A percentile compares a stretch with the other conserved stretches of the same genome.
Evolutionary conservation across 1,140 invertebrate genomes (phyloP).

Genomic region (Sinella curviseta): DNA sequence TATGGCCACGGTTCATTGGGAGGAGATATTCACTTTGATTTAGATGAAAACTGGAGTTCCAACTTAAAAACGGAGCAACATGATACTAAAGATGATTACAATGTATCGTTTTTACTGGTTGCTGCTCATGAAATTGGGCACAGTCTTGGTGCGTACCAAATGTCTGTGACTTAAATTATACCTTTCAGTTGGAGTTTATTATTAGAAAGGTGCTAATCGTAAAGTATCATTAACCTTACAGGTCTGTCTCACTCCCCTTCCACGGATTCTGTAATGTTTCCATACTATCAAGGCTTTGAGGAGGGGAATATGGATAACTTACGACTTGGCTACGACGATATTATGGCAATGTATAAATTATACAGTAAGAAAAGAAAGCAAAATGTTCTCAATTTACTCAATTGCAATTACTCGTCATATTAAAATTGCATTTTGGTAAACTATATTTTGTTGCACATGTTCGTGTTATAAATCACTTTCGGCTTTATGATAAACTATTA

Average conservation of each 20-base stretch:
- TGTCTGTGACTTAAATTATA: no score
- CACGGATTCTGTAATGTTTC: slow-evolving; percentile 84
- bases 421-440: no score
- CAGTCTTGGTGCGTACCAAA: slow-evolving; percentile 76
- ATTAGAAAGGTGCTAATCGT: no score
- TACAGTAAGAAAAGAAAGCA: slow-evolving; percentile 64
- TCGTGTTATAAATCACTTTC: no score
- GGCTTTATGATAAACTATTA: no score
- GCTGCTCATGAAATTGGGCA: slow-evolving; percentile 93
- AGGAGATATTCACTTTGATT: slow-evolving; percentile 91
- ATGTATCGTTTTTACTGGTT: slow-evolving; percentile 80
- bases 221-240: no score
- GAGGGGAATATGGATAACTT: slow-evolving; percentile 58
- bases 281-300: slow-evolving; percentile 81
- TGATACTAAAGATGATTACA: slow-evolving; percentile 18
- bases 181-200: no score
- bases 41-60: slow-evolving; percentile 65
- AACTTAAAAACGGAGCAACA: not conserved
- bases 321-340: slow-evolving; percentile 82
- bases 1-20: slow-evolving; percentile 64
- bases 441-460: no score
- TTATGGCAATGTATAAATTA: slow-evolving; percentile 78
- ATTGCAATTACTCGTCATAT: no score
- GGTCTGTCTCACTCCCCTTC: slow-evolving; percentile 79
- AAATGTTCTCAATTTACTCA: no score